Base-by-base conservation (phyloP, 37 sponge, comb jelly and placozoan species). In the Diacarnus erythraeanus region DNA sequence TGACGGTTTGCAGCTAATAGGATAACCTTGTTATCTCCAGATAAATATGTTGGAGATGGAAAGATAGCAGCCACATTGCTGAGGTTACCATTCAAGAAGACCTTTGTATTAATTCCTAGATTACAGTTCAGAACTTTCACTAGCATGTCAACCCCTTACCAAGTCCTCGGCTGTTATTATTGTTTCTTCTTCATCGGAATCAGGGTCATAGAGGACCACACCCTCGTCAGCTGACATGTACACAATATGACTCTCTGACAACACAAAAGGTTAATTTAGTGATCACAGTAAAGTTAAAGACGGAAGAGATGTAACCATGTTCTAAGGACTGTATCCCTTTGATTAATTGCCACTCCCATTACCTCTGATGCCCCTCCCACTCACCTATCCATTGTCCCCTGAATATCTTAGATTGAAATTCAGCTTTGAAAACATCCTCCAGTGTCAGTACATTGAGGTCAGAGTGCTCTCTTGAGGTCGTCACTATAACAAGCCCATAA, bases 361-460 rank as follows among this genome's bases (percentile, higher is more conserved):
- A n/a, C n/a, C n/a, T n/a, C n/a, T n/a, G n/a, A n/a, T n/a, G 69
- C 3, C 15, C 30, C 69, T 36, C 69, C 36, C 69, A 75, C 77
- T 38, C n/a, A 82, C 75, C 38, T 41, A 60, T 78, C 86, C 86
- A 85, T 35, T 34, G 31, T 27, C 66, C 86, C 21, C 30, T 4
- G 66, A 60, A 85, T 23, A 29, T 12, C 1, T 63, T 42, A 0
- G 64, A 2, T 10, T 42, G 0, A 36, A 78, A 78, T 10, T 37
- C 18, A 20, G 74, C 3, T 47, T 78, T 43, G 37, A 85, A 78
- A 10, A 85, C 79, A 78, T 85, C 86, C 5, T 85, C 74, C 61
- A 85, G 60, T 1, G 76, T 42, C 35, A 76, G 8, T 2, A 17
- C 27, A 22, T 20, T 76, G 1, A 15, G 38, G 1, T 71, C 41